phyloP scores from a whole-genome alignment of 1,140 invertebrate genomes.

The Mactra quadrangularis region DNA sequence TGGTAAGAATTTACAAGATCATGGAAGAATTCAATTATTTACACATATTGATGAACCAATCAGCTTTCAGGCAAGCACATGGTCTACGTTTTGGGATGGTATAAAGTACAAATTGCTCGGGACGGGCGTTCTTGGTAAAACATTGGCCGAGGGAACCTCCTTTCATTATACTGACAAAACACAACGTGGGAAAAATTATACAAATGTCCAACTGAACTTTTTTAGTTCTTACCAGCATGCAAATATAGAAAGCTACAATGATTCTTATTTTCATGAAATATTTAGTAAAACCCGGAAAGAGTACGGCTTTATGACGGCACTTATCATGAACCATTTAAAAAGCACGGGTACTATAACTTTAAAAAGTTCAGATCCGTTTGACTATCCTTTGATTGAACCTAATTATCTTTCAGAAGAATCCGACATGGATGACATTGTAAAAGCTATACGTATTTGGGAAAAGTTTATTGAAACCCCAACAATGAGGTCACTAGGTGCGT shows the following conservation, averaged over 20 bases:
- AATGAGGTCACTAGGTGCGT: constrained; percentile 57
- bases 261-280: neutral
- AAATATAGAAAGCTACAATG: constrained; percentile 7
- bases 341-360: constrained; percentile 74
- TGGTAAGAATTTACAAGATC: constrained; percentile 93
- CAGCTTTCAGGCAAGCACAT: constrained; percentile 32
- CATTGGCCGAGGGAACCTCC: constrained; percentile 6
- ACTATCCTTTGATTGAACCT: constrained; percentile 93
- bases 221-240: neutral
- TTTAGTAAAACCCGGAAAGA: neutral
- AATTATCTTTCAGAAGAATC: constrained; percentile 68
- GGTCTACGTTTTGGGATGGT: constrained; percentile 29
- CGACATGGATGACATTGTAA: constrained; percentile 64
- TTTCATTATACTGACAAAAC: neutral
- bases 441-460: constrained; percentile 65
- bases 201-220: constrained; percentile 46
- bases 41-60: constrained; percentile 59
- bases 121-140: constrained; percentile 54
- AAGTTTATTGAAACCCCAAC: constrained; percentile 52
- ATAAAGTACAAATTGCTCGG: constrained; percentile 65
- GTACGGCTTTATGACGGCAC: neutral
- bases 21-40: constrained; percentile 76
- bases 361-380: constrained; percentile 88
- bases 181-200: neutral
- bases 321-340: constrained; percentile 64